Base-by-base conservation (phyloP, 1,140 invertebrate genomes). In the Trichonephila clavata region DNA sequence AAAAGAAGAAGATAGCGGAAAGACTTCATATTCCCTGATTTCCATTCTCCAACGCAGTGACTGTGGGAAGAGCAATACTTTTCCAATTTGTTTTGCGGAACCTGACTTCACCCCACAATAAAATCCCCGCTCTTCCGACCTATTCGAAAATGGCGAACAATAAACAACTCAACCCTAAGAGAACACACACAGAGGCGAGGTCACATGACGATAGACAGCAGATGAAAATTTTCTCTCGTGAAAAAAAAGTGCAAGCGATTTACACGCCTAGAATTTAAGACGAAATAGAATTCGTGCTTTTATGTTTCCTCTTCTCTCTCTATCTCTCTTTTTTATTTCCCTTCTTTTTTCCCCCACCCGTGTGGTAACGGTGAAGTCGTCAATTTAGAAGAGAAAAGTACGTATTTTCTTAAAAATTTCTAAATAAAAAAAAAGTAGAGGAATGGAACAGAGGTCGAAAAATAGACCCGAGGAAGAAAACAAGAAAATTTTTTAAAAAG, bases 271-370 rank as follows among this genome's bases (percentile, higher is more conserved):
- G 27, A 39, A 77, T 77, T 77, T 32, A 77, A 77, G 32, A 32
- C 14, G 71, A 77, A 77, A 77, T 77, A 77, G 71, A 77, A 77
- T 77, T 77, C 32, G 32, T 27, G 32, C 27, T 77, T 77, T 77
- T 77, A 39, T 77, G 71, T 1, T 39, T 32, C 27, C 0, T 71
- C 27, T 71, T 71, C 27, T 39, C 2, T 39, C 32, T 39, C 2
- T 39, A 2, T 4, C 21, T 0, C 6, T 2, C 50, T 50, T 50
- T 7, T 13, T 13, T 7, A 1, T 7, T 0, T 13, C 5, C 5
- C 2, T 50, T 63, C 21, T 77, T 1, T 13, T 77, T 77, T 77
- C 5, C 7, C 2, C 18, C 5, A 18, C 2, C 18, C 2, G 0
- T 39, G 71, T 77, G 5, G 71, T 27, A 77, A 77, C 71, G 10